These are phyloP conservation scores for Syngnathus acus DNA, from an alignment of 2,797 vertebrate genomes.

Conservation along the genomic window DNA sequence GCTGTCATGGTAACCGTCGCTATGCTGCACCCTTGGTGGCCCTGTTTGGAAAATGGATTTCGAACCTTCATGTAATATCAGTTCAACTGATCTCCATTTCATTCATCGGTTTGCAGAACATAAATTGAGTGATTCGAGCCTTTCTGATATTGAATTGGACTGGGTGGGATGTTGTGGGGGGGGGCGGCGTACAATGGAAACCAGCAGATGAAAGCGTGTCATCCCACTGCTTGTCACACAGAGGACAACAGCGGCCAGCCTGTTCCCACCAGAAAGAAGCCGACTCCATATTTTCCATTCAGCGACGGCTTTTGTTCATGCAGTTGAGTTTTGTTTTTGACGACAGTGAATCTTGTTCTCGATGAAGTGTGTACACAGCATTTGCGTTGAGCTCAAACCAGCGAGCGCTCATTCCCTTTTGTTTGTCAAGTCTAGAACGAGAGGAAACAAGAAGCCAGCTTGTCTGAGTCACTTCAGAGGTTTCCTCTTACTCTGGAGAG, in stretches of 20 bases:
- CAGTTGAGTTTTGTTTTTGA: neutral
- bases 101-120: slow-evolving; percentile 44
- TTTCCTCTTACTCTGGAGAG: slow-evolving; percentile 36
- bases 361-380: neutral
- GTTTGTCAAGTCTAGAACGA: slow-evolving; percentile 32
- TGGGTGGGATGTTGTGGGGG: slow-evolving; percentile 12
- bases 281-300: slow-evolving; percentile 34
- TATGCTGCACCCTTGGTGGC: slow-evolving; percentile 26
- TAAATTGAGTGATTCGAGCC: slow-evolving; percentile 27
- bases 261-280: slow-evolving; percentile 40
- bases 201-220: slow-evolving; percentile 54
- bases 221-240: slow-evolving; percentile 44
- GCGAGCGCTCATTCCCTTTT: slow-evolving; percentile 2
- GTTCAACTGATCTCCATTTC: slow-evolving; percentile 13
- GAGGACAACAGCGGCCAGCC: slow-evolving; percentile 46
- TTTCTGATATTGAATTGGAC: slow-evolving; percentile 37
- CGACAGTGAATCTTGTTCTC: neutral
- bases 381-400: slow-evolving; percentile 6
- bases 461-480: slow-evolving; percentile 25
- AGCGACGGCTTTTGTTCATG: slow-evolving; percentile 7
- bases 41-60: slow-evolving; percentile 17
- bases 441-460: slow-evolving; percentile 19
- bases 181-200: slow-evolving; percentile 46
- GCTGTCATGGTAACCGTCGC: slow-evolving; percentile 57
- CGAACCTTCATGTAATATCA: slow-evolving; percentile 10